Evolutionary conservation across 2,888 invertebrate species (phyloP).

Genomic region (Notodonta dromedarius): DNA sequence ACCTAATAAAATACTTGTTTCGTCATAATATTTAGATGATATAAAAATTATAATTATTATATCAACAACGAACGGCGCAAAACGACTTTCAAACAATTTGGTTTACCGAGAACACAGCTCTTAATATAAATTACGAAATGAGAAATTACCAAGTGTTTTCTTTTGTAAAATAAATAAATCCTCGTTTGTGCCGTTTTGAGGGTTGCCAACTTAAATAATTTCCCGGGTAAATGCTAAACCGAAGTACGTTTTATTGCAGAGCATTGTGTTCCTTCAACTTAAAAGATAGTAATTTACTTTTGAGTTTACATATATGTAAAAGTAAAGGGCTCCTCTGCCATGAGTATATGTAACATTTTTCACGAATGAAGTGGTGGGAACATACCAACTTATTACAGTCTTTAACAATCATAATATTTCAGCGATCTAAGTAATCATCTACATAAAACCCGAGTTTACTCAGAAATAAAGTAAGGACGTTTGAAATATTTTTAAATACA

Average conservation of each 20-base stretch:
- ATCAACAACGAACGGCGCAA: slow-evolving; percentile 1
- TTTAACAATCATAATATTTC: no score
- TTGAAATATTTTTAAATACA: no score
- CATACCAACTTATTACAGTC: no score
- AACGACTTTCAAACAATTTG: slow-evolving; percentile 10
- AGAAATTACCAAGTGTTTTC: slow-evolving; percentile 6
- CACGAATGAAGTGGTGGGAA: no score
- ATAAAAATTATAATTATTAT: slow-evolving; percentile 8
- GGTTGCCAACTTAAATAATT: slow-evolving; percentile 1
- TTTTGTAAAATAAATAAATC: slow-evolving; percentile 2
- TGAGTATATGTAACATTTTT: no score
- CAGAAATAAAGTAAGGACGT: no score
- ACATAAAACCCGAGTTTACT: no score
- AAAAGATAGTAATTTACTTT: no score
- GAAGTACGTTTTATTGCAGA: background rate
- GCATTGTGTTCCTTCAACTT: background rate
- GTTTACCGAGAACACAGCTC: slow-evolving; percentile 6
- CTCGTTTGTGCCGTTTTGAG: background rate
- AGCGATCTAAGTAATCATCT: no score
- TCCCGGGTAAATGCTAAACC: background rate
- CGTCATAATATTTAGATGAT: background rate
- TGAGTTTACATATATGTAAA: no score
- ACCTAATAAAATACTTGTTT: background rate
- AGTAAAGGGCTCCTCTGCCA: no score
- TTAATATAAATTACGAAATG: slow-evolving; percentile 10